phyloP scores from a whole-genome alignment of 2,797 vertebrate genomes.

The Petrocephalus schoutedeni region DNA sequence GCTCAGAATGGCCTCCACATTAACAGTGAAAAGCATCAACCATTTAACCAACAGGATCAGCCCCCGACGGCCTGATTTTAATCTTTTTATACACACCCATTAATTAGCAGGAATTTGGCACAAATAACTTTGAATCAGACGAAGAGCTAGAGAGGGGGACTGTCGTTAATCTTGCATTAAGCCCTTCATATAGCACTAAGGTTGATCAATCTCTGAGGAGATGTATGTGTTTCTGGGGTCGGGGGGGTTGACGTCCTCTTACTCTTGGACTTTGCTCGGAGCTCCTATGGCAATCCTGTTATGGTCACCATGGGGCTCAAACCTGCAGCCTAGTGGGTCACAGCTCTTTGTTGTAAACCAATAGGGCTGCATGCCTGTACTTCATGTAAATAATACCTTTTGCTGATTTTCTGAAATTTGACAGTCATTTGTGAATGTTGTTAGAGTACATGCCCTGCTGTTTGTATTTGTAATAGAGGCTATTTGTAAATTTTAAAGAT shows the following conservation, averaged over 20 bases:
- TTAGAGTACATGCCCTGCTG: not conserved
- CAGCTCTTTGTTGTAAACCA: not conserved
- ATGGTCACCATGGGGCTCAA: not conserved
- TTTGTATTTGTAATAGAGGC: not conserved
- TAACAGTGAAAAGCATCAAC: too few relatives aligned
- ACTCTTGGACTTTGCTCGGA: not conserved
- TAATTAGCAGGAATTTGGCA: conserved; percentile 44
- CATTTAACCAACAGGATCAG: not conserved
- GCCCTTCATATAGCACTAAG: conserved; percentile 35
- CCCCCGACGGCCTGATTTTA: conserved; percentile 27
- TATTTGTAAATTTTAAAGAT: not conserved
- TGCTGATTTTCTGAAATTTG: not conserved
- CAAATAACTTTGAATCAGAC: conserved; percentile 47
- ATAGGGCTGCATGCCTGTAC: not conserved
- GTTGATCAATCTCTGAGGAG: conserved; percentile 29
- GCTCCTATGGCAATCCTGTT: not conserved
- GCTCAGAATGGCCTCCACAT: too few relatives aligned
- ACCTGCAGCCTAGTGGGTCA: not conserved
- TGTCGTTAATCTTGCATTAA: conserved; percentile 39
- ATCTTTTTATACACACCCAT: conserved; percentile 35
- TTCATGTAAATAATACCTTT: not conserved
- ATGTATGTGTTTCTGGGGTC: not conserved
- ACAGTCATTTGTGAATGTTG: not conserved
- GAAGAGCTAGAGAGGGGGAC: conserved; percentile 23
- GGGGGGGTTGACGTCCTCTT: not conserved